Percentiles rank a stretch among this genome's conserved stretches.
Conservation (phyloP, 2,113 vertebrate species). For the Lagopus muta region DNA sequence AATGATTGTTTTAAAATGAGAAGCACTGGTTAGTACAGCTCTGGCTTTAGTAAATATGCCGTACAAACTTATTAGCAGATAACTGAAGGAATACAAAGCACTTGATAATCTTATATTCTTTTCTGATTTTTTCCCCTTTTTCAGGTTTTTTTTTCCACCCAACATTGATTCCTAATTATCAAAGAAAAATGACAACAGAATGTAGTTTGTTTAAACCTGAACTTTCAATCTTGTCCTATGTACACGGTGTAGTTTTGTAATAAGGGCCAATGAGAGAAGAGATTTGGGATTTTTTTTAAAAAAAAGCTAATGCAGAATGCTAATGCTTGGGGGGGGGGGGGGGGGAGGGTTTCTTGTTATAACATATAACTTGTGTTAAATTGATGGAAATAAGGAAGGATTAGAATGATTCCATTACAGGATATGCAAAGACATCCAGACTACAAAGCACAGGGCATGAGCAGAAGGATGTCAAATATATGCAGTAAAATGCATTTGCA, state of each 20-base stretch:
- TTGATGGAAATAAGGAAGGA: conserved; percentile 16
- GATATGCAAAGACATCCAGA: neutral
- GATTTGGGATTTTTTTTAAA: neutral
- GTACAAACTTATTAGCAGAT: conserved; percentile 54
- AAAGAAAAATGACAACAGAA: neutral
- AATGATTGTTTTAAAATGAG: conserved; percentile 81
- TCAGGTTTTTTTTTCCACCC: neutral
- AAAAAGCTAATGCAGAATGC: neutral
- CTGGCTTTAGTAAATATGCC: conserved; percentile 57
- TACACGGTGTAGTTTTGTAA: neutral
- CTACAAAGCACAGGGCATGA: neutral
- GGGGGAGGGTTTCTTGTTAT: neutral
- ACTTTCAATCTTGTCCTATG: neutral
- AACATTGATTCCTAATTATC: conserved; percentile 19
- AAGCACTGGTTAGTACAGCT: conserved; percentile 58
- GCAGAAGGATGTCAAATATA: conserved; percentile 33
- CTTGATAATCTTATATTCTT: neutral
- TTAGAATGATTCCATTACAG: conserved; percentile 10
- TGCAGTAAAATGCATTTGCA: conserved; percentile 25
- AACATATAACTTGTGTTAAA: neutral
- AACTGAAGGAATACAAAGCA: conserved; percentile 49
- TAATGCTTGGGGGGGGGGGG: neutral
- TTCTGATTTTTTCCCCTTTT: conserved; percentile 8
- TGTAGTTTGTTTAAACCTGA: neutral
- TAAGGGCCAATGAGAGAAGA: neutral